Evolutionary conservation across 2,888 invertebrate species (phyloP).

Genomic region (Tachina lurida): DNA sequence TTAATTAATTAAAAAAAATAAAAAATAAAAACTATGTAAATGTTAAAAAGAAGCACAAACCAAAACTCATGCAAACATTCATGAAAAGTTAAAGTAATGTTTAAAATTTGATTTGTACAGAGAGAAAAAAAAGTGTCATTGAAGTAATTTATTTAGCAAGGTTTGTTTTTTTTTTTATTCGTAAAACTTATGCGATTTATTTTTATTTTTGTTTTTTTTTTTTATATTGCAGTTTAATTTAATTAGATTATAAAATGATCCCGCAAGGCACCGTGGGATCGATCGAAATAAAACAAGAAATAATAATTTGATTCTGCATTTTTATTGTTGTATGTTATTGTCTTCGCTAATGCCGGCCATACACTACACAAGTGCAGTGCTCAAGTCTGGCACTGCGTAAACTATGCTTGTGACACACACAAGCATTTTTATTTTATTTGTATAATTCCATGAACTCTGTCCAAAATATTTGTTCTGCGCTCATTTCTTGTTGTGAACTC

Average conservation of each 20-base stretch:
- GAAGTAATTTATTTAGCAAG: slow-evolving; percentile 47
- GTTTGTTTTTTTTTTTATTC: slow-evolving; percentile 1
- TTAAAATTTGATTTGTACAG: slow-evolving; percentile 28
- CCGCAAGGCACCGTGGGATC: not conserved
- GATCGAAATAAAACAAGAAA: not conserved
- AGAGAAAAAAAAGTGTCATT: slow-evolving; percentile 32
- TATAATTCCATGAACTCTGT: no score
- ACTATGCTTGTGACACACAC: no score
- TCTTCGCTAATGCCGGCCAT: no score
- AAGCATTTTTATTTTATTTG: no score
- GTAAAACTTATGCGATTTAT: not conserved
- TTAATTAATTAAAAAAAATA: slow-evolving; percentile 61
- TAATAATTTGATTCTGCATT: not conserved
- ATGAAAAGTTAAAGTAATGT: slow-evolving; percentile 5
- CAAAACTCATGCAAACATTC: not conserved
- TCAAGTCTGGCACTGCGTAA: no score
- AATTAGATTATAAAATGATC: slow-evolving; percentile 40
- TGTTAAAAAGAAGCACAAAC: not conserved
- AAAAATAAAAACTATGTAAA: not conserved
- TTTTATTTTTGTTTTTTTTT: not conserved
- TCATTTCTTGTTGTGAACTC: no score
- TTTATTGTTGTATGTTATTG: no score
- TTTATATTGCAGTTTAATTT: slow-evolving; percentile 20
- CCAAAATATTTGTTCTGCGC: no score
- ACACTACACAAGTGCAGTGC: no score